Base-by-base conservation (phyloP, 2,797 vertebrate genomes). In the Lepus townsendii region DNA sequence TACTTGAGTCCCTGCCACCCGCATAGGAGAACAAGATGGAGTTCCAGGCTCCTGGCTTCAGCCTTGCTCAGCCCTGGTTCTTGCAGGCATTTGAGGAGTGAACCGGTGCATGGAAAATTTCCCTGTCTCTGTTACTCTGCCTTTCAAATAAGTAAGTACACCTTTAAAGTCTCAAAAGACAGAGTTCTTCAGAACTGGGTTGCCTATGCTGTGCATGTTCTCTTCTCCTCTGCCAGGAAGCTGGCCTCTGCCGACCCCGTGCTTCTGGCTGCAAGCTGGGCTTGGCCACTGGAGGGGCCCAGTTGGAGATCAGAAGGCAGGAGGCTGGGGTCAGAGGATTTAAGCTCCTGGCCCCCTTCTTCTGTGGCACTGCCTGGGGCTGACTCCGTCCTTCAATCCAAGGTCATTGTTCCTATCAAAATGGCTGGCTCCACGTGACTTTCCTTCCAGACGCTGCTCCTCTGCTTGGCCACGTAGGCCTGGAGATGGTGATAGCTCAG, bases 361-460 rank as follows among this genome's bases (percentile, higher is more conserved):
- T 47, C 42, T 76, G 42, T 63, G 63, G 30, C 54, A 78, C 19
- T 42, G 77, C 30, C 65, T 80, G 82, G 71, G 62, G 50, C 17
- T 95, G 50, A 14, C 20, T 65, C 32, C 92, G 69, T 82, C 69
- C 73, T 12, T 92, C 80, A 72, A 42, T 60, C 60, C 65, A 77
- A 77, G 60, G 26, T 79, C 93, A 76, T 52, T 62, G 9, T 16
- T 84, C 80, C 24, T 85, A 19, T 86, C 47, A 42, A 69, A 69
- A 65, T 85, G 47, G 54, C 62, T 32, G 77, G 17, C 42, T 94
- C 73, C 75, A 38, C 11, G 27, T 19, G 26, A 85, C 42, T 71
- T 47, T 88, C 75, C 78, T 63, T 84, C 38, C 9, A 50, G 69
- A 72, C 76, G 88, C 71, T 2, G 2, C 32, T 38, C n/a, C n/a